Base-by-base conservation (phyloP, 2,113 vertebrate genomes). In the Grammomys surdaster region DNA sequence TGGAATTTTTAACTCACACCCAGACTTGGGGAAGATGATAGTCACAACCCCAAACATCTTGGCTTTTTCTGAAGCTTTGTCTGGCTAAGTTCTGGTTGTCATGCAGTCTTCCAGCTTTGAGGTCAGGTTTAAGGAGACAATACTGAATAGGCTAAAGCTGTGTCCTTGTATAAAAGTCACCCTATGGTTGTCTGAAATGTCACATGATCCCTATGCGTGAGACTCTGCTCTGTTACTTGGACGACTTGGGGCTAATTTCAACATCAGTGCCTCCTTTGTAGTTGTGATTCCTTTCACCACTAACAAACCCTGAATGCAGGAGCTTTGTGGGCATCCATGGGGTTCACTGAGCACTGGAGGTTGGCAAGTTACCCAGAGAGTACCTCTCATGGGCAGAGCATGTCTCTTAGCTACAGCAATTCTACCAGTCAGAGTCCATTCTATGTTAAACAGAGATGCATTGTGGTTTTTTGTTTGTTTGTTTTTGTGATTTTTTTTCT, bases 31-130 rank as follows among this genome's bases (percentile, higher is more conserved):
- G 96, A 99, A 98, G 65, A 93, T 5, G 70, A 99, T 96, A 93
- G 99, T 99, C 92, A 99, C 98, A 97, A 98, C 99, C 96, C 98
- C 99, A 84, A 99, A 99, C 90, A 99, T 99, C 97, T 99, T 98
- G 0, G 99, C 99, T 96, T 99, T 99, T 96, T 99, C 99, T 19
- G 99, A 98, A 4, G 99, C 99, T 89, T 98, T 99, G 28, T 98
- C 97, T 0, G 99, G 99, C 99, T 99, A 99, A 3, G 98, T 98
- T 97, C 99, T 99, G 9, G 99, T 99, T 97, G 99, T 98, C 54
- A 99, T 96, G 94, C 99, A 89, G 98, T 87, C 96, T 98, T 95
- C 98, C 98, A 96, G 99, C 98, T 96, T 99, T 99, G 9, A 99
- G 97, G 33, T 98, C 28, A 99, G 98, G 88, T 99, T 99, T 92